Evolutionary conservation across 2,113 vertebrate genomes (phyloP), one percentile per base, ranked within the genome.

Genomic region (Pseudopodoces humilis): DNA sequence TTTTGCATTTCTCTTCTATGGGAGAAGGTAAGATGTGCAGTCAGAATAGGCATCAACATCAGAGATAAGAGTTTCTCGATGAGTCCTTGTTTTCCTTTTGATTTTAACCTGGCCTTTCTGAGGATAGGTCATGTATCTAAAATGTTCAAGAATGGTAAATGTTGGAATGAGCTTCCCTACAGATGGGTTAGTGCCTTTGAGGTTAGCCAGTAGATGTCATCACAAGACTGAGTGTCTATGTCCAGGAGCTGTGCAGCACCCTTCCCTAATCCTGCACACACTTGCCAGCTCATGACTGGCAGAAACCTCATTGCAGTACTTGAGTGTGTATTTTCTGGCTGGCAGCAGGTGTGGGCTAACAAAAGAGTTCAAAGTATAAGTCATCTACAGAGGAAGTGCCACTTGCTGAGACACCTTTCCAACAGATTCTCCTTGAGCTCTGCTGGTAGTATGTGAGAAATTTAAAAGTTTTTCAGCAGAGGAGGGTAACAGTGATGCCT

Each of bases 131-230:
- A 16, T 3, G 5, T 50, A 50, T 18, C 25, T 80, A 33, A 86
- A 74, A 70, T 28, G 6, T 67, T 90, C 33, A 64, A n/a, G 43
- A 87, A 47, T 20, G 13, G 43, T 63, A 80, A 43, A 70, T 37
- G 10, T 25, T 88, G 59, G 49, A 74, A 50, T 77, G 30, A 70
- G n/a, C 30, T 90, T 92, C 22, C 20, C 35, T 86, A n/a, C 30
- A 83, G 69, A 47, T 93, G 78, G 23, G 9, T 83, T 77, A 74
- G 30, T 80, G 70, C 47, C 91, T 83, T 95, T 94, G 81, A 74
- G 24, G 33, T 83, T 83, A 95, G 84, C 95, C 96, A 90, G 94
- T 28, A 97, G 95, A 92, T 94, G 96, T 96, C 95, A 92, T 96
- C 85, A 88, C 79, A 81, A 90, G 90, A 63, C 94, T 95, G 67